These are phyloP conservation scores for Nycticryphes semicollaris DNA, from an alignment of 2,113 vertebrate genomes.

Conservation along the genomic window DNA sequence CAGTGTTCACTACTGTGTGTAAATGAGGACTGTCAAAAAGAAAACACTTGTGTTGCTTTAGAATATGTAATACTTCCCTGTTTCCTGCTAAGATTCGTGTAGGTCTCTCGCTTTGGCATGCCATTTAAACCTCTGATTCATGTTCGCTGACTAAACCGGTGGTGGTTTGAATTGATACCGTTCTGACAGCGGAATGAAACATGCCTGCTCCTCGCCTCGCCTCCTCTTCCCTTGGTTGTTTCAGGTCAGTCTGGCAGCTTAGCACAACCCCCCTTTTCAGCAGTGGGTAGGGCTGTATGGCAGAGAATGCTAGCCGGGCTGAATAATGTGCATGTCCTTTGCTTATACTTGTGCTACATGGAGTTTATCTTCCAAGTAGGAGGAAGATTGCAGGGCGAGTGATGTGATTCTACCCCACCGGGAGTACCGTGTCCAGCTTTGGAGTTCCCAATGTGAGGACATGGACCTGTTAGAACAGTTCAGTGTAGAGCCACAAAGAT, in stretches of 20 bases:
- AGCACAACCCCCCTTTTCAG: background rate
- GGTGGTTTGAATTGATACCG: background rate
- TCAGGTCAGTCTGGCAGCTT: background rate
- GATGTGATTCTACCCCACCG: too few species aligned
- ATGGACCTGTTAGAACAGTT: too few species aligned
- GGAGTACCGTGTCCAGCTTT: too few species aligned
- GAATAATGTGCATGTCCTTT: accelerated
- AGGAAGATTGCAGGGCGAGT: too few species aligned
- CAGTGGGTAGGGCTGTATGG: background rate
- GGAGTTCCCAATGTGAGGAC: too few species aligned
- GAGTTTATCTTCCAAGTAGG: background rate
- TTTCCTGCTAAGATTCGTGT: background rate
- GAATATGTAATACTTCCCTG: background rate
- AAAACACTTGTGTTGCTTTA: background rate
- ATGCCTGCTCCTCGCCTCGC: background rate
- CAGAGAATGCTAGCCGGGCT: background rate
- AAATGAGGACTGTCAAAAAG: background rate
- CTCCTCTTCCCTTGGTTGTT: background rate
- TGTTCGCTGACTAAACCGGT: background rate
- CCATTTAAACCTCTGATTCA: background rate
- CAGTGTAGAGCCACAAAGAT: too few species aligned
- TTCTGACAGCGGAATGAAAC: background rate
- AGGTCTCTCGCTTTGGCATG: background rate
- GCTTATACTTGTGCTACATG: accelerated
- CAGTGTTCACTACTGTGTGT: background rate